These are phyloP conservation scores for Aleiodes sp. DNA, from an alignment of 1,140 invertebrate species.

Conservation along the genomic window DNA sequence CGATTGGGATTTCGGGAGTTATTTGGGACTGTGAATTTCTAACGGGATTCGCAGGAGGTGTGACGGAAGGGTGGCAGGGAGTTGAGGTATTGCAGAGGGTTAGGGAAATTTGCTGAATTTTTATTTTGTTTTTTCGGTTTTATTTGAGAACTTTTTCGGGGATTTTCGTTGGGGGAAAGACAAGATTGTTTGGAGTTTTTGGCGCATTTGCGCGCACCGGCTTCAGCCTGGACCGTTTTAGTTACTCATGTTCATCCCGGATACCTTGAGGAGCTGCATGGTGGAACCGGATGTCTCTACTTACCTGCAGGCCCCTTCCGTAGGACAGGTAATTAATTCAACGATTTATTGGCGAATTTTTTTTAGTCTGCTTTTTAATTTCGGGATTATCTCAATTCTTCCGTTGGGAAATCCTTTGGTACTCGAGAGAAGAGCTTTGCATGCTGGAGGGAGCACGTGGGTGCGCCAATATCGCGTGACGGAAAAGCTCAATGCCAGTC, in stretches of 20 bases:
- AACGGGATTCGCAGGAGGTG: too few species aligned
- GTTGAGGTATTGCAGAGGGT: too few species aligned
- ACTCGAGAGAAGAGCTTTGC: not conserved
- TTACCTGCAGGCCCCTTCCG: slow-evolving; percentile 82
- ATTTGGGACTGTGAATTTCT: too few species aligned
- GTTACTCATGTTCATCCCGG: slow-evolving; percentile 82
- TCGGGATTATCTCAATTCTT: not conserved
- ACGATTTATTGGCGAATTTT: too few species aligned
- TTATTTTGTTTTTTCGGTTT: not conserved
- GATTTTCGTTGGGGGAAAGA: not conserved
- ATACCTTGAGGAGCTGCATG: slow-evolving; percentile 82
- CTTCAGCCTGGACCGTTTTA: slow-evolving; percentile 54
- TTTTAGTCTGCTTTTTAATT: not conserved
- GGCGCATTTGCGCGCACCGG: slow-evolving; percentile 24
- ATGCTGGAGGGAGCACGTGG: too few species aligned
- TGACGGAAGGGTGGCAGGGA: too few species aligned
- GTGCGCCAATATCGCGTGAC: too few species aligned
- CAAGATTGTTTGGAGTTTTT: not conserved
- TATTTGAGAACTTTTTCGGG: not conserved
- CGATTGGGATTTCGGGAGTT: too few species aligned
- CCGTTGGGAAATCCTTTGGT: too few species aligned
- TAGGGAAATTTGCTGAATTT: too few species aligned
- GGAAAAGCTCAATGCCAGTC: too few species aligned
- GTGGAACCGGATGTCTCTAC: slow-evolving; percentile 85
- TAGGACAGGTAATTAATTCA: slow-evolving; percentile 76